phyloP scores from a whole-genome alignment of 2,797 vertebrate species.

The Protonibea diacanthus region DNA sequence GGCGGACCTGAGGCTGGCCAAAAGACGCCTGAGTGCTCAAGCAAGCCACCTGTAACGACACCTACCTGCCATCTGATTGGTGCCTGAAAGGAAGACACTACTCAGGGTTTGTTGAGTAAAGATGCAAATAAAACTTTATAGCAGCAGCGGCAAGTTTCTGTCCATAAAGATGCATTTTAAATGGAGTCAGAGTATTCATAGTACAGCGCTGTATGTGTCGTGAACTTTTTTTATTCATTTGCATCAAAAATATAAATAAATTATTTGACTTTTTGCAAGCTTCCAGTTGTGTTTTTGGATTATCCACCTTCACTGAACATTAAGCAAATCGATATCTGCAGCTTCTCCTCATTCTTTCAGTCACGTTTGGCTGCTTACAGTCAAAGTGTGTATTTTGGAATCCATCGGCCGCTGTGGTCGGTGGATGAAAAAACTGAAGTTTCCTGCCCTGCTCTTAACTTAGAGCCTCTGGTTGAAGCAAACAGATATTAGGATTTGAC shows the following conservation, averaged over 20 bases:
- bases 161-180: background rate
- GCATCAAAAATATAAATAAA: no score
- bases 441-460: conserved; percentile 62
- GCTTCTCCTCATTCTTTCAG: conserved; percentile 11
- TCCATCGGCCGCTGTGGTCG: conserved; percentile 41
- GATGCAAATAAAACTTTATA: no score
- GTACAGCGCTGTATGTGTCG: no score
- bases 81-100: background rate
- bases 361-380: conserved; percentile 20
- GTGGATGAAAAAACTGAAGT: conserved; percentile 19
- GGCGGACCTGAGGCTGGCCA: no score
- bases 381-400: conserved; percentile 56
- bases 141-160: background rate
- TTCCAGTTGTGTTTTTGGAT: background rate
- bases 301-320: no score
- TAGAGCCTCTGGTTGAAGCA: conserved; percentile 49
- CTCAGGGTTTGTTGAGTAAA: background rate
- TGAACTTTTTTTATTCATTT: no score
- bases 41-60: no score
- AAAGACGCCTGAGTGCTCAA: no score
- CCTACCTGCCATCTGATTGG: background rate
- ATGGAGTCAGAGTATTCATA: background rate
- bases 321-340: conserved; percentile 18
- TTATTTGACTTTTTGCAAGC: no score
- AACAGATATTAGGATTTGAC: conserved; percentile 64